Base-by-base conservation (phyloP, 2,888 invertebrate species). In the Galerucella calmariensis region DNA sequence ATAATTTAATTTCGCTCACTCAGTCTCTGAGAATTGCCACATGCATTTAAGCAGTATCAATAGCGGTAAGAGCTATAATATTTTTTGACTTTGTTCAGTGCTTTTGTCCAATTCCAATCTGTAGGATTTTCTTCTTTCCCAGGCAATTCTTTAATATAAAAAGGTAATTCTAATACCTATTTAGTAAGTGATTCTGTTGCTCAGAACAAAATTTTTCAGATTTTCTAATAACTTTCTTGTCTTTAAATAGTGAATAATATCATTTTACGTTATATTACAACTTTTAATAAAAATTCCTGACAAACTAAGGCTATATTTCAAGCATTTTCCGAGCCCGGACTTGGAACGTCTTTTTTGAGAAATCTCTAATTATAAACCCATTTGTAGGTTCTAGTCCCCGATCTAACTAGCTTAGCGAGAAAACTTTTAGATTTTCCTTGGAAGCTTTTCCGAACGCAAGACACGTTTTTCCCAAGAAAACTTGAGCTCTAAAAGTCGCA, bases 391-490 rank as follows among this genome's bases (percentile, higher is more conserved):
- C 77, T 75, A 75, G 76, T 75, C 73, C 69, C 72, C 76, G 78
- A 75, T 81, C 75, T 81, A 81, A 81, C 80, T 75, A 77, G 80
- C 78, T 82, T 81, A 80, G 79, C 76, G 56, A 20, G 75, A 79
- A 79, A 81, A 80, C 81, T 81, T 80, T 81, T 77, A 81, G 79
- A 79, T 78, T 79, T 79, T 76, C 71, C 76, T 77, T 75, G 70
- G 77, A 72, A 77, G 76, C 78, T 70, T 78, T 71, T 71, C 68
- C 51, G 75, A 76, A 81, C 80, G 79, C 81, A 75, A 74, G 76
- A 77, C 82, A 82, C 82, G 82, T 82, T 76, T 79, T 76, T 58
- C 72, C 70, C 68, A 77, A 79, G 80, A 79, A 81, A 81, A 82
- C 78, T 81, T 79, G 75, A 79, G 78, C 80, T 79, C 77, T 75